Evolutionary conservation across 2,797 vertebrate species (phyloP).

Genomic region (Bradypodion ventrale): DNA sequence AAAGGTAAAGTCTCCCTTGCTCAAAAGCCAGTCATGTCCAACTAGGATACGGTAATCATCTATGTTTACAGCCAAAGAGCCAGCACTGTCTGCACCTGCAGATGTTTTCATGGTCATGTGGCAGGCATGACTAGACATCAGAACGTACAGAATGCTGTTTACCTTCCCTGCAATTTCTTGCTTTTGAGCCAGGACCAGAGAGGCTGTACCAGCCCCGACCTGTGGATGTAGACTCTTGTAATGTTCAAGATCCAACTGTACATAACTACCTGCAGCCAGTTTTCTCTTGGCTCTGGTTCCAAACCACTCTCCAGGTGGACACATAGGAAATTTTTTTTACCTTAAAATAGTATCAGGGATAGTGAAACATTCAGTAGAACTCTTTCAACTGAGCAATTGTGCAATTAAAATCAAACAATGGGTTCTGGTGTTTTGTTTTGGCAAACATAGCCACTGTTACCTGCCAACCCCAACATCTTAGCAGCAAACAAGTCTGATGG

Average conservation of each 20-base stretch:
- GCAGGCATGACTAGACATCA: no score
- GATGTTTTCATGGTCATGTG: no score
- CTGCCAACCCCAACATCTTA: not conserved
- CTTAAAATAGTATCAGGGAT: not conserved
- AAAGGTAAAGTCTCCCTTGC: no score
- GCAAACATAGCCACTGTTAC: not conserved
- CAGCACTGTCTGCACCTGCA: no score
- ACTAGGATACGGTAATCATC: no score
- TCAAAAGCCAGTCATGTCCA: no score
- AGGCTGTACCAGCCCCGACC: no score
- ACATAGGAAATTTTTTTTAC: not conserved
- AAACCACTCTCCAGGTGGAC: not conserved
- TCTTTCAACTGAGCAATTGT: not conserved
- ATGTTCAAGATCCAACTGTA: no score
- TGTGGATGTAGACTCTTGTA: not conserved
- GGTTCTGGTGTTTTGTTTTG: not conserved
- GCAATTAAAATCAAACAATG: not conserved
- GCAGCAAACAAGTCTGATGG: not conserved
- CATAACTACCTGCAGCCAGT: not conserved
- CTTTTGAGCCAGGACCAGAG: no score
- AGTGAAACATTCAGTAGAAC: not conserved
- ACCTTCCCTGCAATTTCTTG: no score
- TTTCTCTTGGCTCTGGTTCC: not conserved
- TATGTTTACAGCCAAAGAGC: no score
- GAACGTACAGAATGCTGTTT: no score